Percentiles rank a stretch among this genome's conserved stretches.
Conservation (phyloP, 2,888 invertebrate genomes). For the Pristionchus japonicus region DNA sequence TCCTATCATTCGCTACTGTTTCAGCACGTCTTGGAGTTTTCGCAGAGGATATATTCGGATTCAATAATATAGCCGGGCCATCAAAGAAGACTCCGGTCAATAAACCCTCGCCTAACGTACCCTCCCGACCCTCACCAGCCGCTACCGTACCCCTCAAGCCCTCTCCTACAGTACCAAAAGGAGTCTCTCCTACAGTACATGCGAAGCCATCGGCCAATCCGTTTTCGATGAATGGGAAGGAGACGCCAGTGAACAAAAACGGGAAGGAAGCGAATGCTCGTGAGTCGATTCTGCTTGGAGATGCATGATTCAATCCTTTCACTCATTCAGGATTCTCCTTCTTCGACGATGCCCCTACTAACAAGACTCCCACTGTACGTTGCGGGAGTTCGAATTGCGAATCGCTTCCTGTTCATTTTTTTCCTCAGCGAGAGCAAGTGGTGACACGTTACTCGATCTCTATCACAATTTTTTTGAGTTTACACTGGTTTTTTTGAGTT, state of each 20-base stretch:
- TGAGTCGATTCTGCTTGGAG: background rate
- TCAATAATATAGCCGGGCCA: background rate
- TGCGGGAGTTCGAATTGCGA: no score
- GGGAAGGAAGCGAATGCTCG: background rate
- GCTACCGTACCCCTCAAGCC: background rate
- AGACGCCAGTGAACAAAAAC: background rate
- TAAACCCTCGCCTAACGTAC: background rate
- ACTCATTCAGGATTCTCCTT: background rate
- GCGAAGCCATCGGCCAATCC: background rate
- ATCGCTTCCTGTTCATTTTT: no score
- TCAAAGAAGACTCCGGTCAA: background rate
- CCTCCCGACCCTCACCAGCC: background rate
- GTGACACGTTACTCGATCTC: no score
- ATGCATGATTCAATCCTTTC: background rate
- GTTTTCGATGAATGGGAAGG: background rate
- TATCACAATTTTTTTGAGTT: no score
- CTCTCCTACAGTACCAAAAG: background rate
- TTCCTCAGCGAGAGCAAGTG: no score
- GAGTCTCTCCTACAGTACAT: background rate
- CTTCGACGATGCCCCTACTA: background rate
- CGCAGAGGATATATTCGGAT: constrained; percentile 42
- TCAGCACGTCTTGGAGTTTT: background rate
- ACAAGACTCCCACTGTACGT: background rate
- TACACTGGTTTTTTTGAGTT: no score
- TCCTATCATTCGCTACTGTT: background rate